Percentiles rank a stretch among this genome's conserved stretches.
Conservation (phyloP, 2,797 vertebrate species). For the Gymnothorax javanicus region DNA sequence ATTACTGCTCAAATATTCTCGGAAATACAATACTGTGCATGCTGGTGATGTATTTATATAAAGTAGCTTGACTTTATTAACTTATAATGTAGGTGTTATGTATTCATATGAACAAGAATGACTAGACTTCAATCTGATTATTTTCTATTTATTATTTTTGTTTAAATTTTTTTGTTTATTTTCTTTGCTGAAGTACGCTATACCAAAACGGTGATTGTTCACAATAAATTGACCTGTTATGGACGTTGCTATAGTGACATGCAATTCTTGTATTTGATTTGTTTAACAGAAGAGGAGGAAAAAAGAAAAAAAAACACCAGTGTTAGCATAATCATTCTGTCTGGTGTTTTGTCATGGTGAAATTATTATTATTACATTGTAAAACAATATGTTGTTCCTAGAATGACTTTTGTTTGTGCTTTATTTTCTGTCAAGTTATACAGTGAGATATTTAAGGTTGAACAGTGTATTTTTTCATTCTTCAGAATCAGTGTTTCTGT, state of each 20-base stretch:
- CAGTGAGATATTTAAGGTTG: slow-evolving; percentile 83
- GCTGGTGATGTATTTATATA: slow-evolving; percentile 99
- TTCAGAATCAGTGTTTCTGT: slow-evolving; percentile 79
- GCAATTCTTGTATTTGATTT: slow-evolving; percentile 83
- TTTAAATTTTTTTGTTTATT: slow-evolving; percentile 73
- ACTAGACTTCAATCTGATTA: slow-evolving; percentile 85
- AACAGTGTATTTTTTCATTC: slow-evolving; percentile 76
- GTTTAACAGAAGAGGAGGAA: slow-evolving; percentile 59
- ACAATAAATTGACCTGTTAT: slow-evolving; percentile 93
- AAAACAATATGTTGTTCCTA: slow-evolving; percentile 74
- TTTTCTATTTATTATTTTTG: slow-evolving; percentile 84
- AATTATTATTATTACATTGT: slow-evolving; percentile 81
- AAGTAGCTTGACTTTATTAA: slow-evolving; percentile 98
- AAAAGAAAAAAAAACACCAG: slow-evolving; percentile 74
- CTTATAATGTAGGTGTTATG: slow-evolving; percentile 98
- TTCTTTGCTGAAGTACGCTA: slow-evolving; percentile 87
- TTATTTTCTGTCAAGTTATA: slow-evolving; percentile 78
- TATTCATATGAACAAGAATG: slow-evolving; percentile 94
- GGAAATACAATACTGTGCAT: slow-evolving; percentile 97
- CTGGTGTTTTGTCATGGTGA: slow-evolving; percentile 84
- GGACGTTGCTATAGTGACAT: slow-evolving; percentile 92
- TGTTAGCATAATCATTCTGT: slow-evolving; percentile 84
- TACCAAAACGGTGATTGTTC: slow-evolving; percentile 93
- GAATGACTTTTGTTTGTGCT: slow-evolving; percentile 78
- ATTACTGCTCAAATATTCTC: slow-evolving; percentile 94